Conservation (phyloP, 1,140 invertebrate genomes). For the Listronotus oregonensis region DNA sequence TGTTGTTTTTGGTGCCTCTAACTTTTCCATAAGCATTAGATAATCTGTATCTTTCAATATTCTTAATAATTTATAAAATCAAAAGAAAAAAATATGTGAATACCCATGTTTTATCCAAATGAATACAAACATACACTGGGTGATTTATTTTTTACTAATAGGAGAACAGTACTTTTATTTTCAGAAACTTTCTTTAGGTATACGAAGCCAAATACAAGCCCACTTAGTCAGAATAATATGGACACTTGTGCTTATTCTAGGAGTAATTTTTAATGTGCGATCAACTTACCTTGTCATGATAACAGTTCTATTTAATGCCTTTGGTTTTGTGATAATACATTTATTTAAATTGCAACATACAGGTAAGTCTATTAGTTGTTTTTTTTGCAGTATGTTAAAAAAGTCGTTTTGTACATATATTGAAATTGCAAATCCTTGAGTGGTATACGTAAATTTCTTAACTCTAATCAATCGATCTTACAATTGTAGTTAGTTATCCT, state of each 20-base stretch:
- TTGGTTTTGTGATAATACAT: constrained; percentile 49
- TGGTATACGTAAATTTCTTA: no score
- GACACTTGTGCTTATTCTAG: constrained; percentile 56
- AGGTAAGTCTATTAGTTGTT: constrained; percentile 36
- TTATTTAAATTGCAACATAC: constrained; percentile 46
- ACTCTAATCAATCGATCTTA: no score
- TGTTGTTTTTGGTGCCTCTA: no score
- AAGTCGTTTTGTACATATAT: no score
- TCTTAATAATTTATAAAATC: no score
- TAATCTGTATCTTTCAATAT: no score
- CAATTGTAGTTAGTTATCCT: no score
- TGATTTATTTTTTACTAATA: neutral
- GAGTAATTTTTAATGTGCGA: constrained; percentile 57
- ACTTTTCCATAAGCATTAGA: no score
- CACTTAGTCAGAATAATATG: constrained; percentile 56
- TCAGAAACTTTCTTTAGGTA: constrained; percentile 36
- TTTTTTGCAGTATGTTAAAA: no score
- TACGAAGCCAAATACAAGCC: constrained; percentile 43
- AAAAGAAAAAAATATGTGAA: no score
- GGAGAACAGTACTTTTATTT: constrained; percentile 23
- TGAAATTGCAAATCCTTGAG: no score
- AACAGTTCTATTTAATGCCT: constrained; percentile 56
- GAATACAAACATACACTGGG: neutral
- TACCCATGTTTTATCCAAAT: no score
- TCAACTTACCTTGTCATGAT: constrained; percentile 60